Conservation (phyloP, 35 echinoderm and acorn worm genomes). For the Antedon bifida region DNA sequence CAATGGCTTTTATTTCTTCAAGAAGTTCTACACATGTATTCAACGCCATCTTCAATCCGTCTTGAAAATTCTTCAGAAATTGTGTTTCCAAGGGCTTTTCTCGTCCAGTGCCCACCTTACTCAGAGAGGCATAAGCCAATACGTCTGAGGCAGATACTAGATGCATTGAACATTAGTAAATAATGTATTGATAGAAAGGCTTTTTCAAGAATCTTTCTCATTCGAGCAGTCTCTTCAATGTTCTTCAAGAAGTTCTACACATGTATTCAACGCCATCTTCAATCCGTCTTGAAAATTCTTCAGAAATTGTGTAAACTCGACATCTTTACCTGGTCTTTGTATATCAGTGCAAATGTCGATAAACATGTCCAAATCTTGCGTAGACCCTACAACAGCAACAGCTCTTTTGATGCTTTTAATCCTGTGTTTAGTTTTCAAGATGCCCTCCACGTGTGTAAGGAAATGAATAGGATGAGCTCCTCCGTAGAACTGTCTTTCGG, state of each 20-base stretch:
- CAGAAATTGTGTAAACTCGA: conserved; percentile 66
- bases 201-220: too few species aligned
- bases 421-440: conserved; percentile 81
- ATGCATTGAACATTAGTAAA: too few species aligned
- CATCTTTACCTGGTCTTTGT: conserved; percentile 56
- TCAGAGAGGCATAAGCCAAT: too few species aligned
- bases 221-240: too few species aligned
- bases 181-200: too few species aligned
- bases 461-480: conserved; percentile 82
- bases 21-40: conserved; percentile 43
- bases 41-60: conserved; percentile 36
- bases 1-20: conserved; percentile 58
- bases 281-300: conserved; percentile 44
- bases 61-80: too few species aligned
- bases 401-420: conserved; percentile 51
- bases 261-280: conserved; percentile 26
- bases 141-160: too few species aligned
- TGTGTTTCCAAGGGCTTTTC: too few species aligned
- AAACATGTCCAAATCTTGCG: conserved; percentile 63
- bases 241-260: conserved; percentile 59
- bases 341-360: conserved; percentile 53
- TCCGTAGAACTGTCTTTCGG: conserved; percentile 83
- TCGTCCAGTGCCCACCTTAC: too few species aligned
- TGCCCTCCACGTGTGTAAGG: conserved; percentile 77
- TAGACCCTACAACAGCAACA: conserved; percentile 41